Evolutionary conservation across 2,797 vertebrate genomes (phyloP), one percentile per base, ranked within the genome.

Genomic region (Avahi laniger): DNA sequence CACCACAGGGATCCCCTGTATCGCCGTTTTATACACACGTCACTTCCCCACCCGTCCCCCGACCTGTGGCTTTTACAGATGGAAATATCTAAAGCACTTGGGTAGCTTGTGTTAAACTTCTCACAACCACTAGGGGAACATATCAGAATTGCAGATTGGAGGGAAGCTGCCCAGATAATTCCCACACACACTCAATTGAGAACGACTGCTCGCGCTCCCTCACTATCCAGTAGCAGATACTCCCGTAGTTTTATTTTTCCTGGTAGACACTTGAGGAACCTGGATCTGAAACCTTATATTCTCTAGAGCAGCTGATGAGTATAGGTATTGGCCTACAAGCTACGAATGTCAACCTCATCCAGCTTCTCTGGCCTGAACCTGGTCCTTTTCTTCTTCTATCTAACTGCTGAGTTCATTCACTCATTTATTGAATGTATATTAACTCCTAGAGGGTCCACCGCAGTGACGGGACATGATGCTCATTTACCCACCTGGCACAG

Each of bases 191-290:
- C 13, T 73, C 61, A 79, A 18, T 0, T 50, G 38, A 94, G 69
- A 95, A 84, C 41, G 30, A 57, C 43, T 46, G 75, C 50, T 65
- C 50, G 70, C 2, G 57, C 35, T 69, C 67, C 20, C 17, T 87
- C 57, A 63, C 5, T 83, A 54, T 2, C 28, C 30, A 80, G 6
- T n/a, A 84, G 38, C 92, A 89, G 46, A 54, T 85, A 86, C 43
- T 78, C 61, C 38, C 63, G 1, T 10, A 43, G 96, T 52, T 85
- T 92, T 84, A 5, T 63, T 93, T 94, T 96, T 95, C 61, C 59
- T 86, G 48, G 70, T 43, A 91, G 50, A 76, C n/a, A 20, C 48
- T 93, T 95, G 87, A 59, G 75, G 82, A 92, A 69, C 9, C 33
- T 89, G 14, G 6, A 15, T 57, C 38, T 41, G 14, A 95, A 93